Base-by-base conservation (phyloP, 1,140 invertebrate species). In the Zaprionus ghesquierei region DNA sequence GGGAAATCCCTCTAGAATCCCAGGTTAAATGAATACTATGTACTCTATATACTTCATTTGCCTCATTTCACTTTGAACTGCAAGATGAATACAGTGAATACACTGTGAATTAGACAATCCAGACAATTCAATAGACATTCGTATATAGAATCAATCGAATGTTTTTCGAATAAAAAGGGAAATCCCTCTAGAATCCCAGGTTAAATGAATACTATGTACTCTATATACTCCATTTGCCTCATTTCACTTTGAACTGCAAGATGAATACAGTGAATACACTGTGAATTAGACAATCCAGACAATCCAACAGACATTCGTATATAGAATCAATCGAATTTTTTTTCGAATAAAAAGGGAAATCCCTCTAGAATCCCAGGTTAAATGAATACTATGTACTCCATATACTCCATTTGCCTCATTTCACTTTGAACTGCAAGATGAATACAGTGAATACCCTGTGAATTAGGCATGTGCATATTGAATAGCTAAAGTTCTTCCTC, bases 361-460 rank as follows among this genome's bases (percentile, higher is more conserved):
- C n/a, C n/a, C n/a, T n/a, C n/a, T n/a, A 25, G 25, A n/a, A 35
- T n/a, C 33, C n/a, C 13, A n/a, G 5, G 33, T 5, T 35, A 4
- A n/a, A n/a, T n/a, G 2, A 8, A 29, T 29, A 29, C 27, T 29
- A 29, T 29, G 2, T 29, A 29, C 27, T 29, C 33, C 3, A n/a
- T 13, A 35, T 35, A 29, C 27, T 12, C 33, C 4, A 35, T 35
- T 0, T 13, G 4, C 33, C 13, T 2, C 0, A 12, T 13, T n/a
- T 46, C 8, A 2, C 18, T 46, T 5, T 18, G 10, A 70, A 66
- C 23, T 65, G 50, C 73, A 60, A 53, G 61, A 38, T 54, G 31
- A 35, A 63, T n/a, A 29, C n/a, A 3, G 41, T 44, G 41, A 50
- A 50, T 50, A 25, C 5, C n/a, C 38, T 10, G 15, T 53, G 6